A percentile compares a stretch with the other conserved stretches of the same genome.
phyloP scores from a whole-genome alignment of 1,140 invertebrate genomes.

The Aphaenogaster ashmeadi region DNA sequence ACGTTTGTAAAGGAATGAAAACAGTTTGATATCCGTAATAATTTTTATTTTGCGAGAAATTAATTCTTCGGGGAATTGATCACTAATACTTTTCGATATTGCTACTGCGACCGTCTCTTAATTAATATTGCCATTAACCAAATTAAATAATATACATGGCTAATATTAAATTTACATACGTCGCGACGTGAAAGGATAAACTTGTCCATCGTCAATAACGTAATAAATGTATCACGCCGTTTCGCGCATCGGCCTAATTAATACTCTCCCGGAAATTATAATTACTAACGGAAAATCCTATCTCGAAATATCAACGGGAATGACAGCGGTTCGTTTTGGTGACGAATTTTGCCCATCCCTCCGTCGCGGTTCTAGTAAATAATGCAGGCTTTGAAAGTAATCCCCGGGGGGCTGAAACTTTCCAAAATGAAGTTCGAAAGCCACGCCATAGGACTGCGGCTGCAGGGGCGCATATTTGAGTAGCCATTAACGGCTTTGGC shows the following conservation, averaged over 20 bases:
- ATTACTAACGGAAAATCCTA: conserved; percentile 53
- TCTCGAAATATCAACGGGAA: conserved; percentile 45
- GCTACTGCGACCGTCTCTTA: background rate
- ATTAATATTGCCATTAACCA: conserved; percentile 60
- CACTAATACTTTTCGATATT: conserved; percentile 31
- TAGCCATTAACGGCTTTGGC: conserved; percentile 82
- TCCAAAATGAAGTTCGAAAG: conserved; percentile 81
- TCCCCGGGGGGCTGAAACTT: conserved; percentile 74
- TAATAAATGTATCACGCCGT: conserved; percentile 53
- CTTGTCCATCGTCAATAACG: conserved; percentile 56
- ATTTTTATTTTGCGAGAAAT: conserved; percentile 39
- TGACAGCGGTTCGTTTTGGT: conserved; percentile 38
- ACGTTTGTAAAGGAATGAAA: background rate
- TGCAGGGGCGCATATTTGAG: conserved; percentile 79
- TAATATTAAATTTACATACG: conserved; percentile 62
- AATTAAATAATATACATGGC: conserved; percentile 58
- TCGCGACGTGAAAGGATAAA: conserved; percentile 54
- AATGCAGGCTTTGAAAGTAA: conserved; percentile 75
- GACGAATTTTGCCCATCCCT: conserved; percentile 40
- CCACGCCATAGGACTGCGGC: conserved; percentile 69
- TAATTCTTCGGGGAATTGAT: conserved; percentile 33
- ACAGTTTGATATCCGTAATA: background rate
- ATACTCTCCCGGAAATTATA: conserved; percentile 55
- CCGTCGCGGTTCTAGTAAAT: conserved; percentile 69
- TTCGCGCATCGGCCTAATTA: conserved; percentile 54